phyloP scores from a whole-genome alignment of 2,888 invertebrate genomes.

The Chymomyza procnemis region DNA sequence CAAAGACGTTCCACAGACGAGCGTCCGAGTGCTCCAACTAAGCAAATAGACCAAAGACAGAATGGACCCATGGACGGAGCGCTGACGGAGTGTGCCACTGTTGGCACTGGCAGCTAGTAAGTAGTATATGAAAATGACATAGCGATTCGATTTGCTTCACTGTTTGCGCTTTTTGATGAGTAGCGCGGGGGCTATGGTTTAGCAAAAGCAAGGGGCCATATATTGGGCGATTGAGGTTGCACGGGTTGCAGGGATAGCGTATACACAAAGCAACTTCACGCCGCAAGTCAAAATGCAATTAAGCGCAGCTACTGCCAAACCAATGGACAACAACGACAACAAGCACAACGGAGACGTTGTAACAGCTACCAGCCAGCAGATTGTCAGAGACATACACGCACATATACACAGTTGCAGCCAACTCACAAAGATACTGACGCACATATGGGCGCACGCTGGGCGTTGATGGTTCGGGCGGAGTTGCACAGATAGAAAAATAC shows the following conservation, averaged over 20 bases:
- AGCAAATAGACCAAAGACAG: constrained; percentile 61
- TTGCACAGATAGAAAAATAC: constrained; percentile 66
- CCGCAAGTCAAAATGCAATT: constrained; percentile 74
- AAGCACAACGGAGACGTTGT: constrained; percentile 52
- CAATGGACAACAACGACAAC: constrained; percentile 20
- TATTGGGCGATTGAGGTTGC: background rate
- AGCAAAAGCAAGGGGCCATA: background rate
- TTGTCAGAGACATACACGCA: constrained; percentile 51
- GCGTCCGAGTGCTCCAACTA: constrained; percentile 60
- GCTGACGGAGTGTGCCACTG: constrained; percentile 30
- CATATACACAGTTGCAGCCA: background rate
- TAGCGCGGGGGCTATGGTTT: background rate
- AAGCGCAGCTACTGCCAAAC: constrained; percentile 63
- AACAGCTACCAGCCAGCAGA: constrained; percentile 58
- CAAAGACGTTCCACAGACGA: constrained; percentile 46
- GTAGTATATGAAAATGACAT: constrained; percentile 22
- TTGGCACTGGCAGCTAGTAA: constrained; percentile 3
- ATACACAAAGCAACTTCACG: constrained; percentile 63
- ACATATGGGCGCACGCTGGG: constrained; percentile 42
- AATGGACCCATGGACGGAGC: background rate
- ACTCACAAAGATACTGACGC: constrained; percentile 6
- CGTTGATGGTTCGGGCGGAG: constrained; percentile 71
- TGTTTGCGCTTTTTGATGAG: background rate
- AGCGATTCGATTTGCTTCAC: background rate
- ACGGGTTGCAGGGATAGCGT: constrained; percentile 19